Percentiles rank a stretch among this genome's conserved stretches.
phyloP scores from a whole-genome alignment of 2,888 invertebrate genomes.

The Empis livida region DNA sequence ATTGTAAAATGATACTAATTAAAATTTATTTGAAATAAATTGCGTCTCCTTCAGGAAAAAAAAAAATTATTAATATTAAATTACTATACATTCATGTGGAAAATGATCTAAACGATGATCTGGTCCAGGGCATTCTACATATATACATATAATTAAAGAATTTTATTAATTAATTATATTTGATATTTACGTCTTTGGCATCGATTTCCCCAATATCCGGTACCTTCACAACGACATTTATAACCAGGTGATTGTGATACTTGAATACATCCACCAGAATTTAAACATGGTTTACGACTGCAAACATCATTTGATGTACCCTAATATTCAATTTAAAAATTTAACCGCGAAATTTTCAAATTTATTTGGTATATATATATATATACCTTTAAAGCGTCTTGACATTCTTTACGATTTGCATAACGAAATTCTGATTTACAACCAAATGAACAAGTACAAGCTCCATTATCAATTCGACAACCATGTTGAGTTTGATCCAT shows the following conservation, averaged over 20 bases:
- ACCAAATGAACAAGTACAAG: slow-evolving; percentile 47
- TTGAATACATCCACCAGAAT: slow-evolving; percentile 48
- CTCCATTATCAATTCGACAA: slow-evolving; percentile 43
- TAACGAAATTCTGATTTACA: slow-evolving; percentile 49
- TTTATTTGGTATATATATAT: slow-evolving; percentile 4
- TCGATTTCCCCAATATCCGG: slow-evolving; percentile 38
- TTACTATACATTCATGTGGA: too few species aligned
- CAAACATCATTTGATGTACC: slow-evolving; percentile 45
- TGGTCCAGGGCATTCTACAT: too few species aligned
- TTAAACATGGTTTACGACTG: slow-evolving; percentile 44
- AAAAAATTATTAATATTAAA: too few species aligned
- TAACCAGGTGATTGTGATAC: slow-evolving; percentile 43
- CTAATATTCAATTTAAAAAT: slow-evolving; percentile 13
- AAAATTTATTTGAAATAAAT: too few species aligned
- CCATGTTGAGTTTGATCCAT: slow-evolving; percentile 42
- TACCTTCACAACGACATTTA: slow-evolving; percentile 49
- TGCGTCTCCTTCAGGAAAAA: too few species aligned
- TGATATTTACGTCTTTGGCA: slow-evolving; percentile 12
- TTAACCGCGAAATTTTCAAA: background rate
- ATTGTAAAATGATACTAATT: too few species aligned
- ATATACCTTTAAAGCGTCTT: slow-evolving; percentile 44
- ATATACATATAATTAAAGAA: too few species aligned
- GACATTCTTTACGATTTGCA: slow-evolving; percentile 42
- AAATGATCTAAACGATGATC: too few species aligned
- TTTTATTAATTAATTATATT: too few species aligned